A percentile compares a stretch with the other conserved stretches of the same genome.
phyloP scores from a whole-genome alignment of 2,888 invertebrate species.

The Encarsia formosa region DNA sequence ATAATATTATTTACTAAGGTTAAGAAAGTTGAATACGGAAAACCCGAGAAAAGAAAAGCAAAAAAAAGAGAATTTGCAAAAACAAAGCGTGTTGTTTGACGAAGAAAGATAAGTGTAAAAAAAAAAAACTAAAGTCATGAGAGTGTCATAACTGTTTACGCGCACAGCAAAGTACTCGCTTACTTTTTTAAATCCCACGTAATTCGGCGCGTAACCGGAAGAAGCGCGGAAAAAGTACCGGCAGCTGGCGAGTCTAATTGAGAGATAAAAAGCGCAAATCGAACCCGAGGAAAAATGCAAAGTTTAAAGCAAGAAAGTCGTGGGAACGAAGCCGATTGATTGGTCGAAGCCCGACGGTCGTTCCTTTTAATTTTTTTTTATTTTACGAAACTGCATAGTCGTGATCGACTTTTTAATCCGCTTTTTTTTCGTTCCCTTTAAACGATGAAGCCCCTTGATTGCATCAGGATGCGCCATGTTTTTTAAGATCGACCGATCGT shows the following conservation, averaged over 20 bases:
- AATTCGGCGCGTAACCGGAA: constrained; percentile 13
- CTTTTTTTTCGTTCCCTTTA: background rate
- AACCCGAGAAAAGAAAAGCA: too few species aligned
- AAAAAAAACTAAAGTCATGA: constrained; percentile 28
- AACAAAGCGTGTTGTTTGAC: constrained; percentile 16
- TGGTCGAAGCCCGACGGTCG: constrained; percentile 18
- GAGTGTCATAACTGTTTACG: too few species aligned
- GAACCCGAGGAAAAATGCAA: constrained; percentile 18
- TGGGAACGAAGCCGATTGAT: constrained; percentile 27
- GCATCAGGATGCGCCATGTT: too few species aligned
- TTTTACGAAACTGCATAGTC: background rate
- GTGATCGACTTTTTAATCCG: background rate
- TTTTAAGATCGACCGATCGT: background rate
- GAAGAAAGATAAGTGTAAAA: constrained; percentile 4
- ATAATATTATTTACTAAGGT: constrained; percentile 24
- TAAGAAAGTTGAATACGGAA: constrained; percentile 30
- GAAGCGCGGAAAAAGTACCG: background rate
- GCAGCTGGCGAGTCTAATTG: background rate
- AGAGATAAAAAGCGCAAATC: constrained; percentile 14
- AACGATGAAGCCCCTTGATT: too few species aligned
- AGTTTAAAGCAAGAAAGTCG: constrained; percentile 19
- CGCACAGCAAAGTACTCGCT: constrained; percentile 23
- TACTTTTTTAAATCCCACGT: background rate
- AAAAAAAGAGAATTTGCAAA: constrained; percentile 11
- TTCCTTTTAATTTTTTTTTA: background rate